Conservation (phyloP, 2,888 invertebrate genomes). For the Epinotia brunnichana region DNA sequence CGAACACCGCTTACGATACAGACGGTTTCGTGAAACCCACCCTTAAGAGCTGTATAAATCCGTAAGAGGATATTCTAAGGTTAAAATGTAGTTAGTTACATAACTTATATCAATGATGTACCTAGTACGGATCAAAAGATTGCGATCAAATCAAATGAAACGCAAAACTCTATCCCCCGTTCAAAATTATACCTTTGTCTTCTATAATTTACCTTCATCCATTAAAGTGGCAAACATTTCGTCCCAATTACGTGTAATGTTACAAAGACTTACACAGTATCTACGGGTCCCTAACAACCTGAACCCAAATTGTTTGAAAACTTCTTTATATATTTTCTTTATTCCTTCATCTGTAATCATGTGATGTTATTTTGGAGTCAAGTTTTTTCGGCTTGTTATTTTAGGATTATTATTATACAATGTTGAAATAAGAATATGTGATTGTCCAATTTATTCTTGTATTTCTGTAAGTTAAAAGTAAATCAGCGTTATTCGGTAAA, state of each 20-base stretch:
- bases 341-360: constrained; percentile 1
- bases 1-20: neutral
- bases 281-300: neutral
- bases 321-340: constrained; percentile 1
- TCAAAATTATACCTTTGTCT: neutral
- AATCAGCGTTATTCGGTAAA: too few species aligned
- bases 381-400: neutral
- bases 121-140: neutral
- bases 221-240: constrained; percentile 1
- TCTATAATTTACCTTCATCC: neutral
- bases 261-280: constrained; percentile 9
- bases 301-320: constrained; percentile 1
- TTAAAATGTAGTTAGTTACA: too few species aligned
- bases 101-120: too few species aligned
- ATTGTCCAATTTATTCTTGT: neutral
- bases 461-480: too few species aligned
- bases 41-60: too few species aligned
- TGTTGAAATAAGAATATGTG: neutral
- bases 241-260: constrained; percentile 18
- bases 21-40: too few species aligned
- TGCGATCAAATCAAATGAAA: neutral
- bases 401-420: neutral
- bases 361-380: neutral
- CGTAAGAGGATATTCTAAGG: too few species aligned
- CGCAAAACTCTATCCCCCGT: neutral